phyloP scores from a whole-genome alignment of 2,113 vertebrate species.

The Neogale vison region DNA sequence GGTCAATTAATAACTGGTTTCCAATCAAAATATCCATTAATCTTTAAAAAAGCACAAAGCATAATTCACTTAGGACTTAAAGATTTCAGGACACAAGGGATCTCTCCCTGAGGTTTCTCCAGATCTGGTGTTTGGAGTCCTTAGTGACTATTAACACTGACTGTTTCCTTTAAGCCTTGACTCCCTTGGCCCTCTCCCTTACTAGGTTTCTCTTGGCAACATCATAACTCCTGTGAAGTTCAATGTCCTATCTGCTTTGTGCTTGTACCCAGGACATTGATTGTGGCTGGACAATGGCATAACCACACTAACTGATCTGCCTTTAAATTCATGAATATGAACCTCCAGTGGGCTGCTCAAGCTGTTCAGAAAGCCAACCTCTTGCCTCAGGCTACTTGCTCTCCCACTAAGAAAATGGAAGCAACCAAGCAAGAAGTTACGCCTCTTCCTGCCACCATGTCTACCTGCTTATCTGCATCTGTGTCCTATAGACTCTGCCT shows the following conservation, averaged over 20 bases:
- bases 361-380: neutral
- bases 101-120: neutral
- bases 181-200: neutral
- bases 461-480: neutral
- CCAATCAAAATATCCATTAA: neutral
- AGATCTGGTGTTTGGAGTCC: neutral
- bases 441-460: neutral
- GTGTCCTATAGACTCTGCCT: neutral
- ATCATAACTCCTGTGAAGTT: neutral
- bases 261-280: neutral
- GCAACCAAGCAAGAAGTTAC: neutral
- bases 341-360: neutral
- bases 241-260: neutral
- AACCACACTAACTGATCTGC: neutral
- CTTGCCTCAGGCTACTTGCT: neutral
- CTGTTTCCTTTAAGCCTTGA: neutral
- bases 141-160: neutral
- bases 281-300: neutral
- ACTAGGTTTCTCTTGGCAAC: neutral
- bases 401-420: neutral
- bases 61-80: neutral
- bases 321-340: neutral
- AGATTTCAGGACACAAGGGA: neutral
- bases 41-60: neutral
- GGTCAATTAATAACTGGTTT: neutral